Evolutionary conservation across 2,797 vertebrate genomes (phyloP).

Genomic region (Huso huso): DNA sequence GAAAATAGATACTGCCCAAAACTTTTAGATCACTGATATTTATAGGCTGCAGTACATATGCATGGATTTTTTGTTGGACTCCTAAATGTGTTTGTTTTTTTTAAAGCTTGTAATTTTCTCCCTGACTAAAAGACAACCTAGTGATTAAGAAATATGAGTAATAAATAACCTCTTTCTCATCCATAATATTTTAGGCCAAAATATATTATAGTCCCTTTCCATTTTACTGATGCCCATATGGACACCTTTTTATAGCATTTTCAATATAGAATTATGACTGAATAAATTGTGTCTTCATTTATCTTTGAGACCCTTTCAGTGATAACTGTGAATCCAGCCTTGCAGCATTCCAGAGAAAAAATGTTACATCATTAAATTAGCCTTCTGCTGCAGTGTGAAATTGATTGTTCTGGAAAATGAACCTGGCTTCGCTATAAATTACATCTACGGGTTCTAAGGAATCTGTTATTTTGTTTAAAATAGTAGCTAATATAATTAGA

Average conservation of each 20-base stretch:
- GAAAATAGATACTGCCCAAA: background rate
- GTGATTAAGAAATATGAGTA: constrained; percentile 56
- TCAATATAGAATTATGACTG: constrained; percentile 93
- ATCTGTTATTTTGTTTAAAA: constrained; percentile 98
- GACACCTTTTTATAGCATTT: constrained; percentile 86
- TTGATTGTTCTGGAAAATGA: constrained; percentile 95
- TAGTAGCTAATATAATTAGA: constrained; percentile 98
- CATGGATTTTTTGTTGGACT: too few relatives aligned
- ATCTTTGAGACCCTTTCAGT: constrained; percentile 84
- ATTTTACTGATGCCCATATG: constrained; percentile 55
- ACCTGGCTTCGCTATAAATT: constrained; percentile 98
- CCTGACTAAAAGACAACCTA: constrained; percentile 55
- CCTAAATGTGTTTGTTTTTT: constrained; percentile 2
- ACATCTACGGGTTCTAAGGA: constrained; percentile 91
- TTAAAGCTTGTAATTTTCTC: constrained; percentile 46
- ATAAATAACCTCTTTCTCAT: constrained; percentile 55
- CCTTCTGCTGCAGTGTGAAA: constrained; percentile 80
- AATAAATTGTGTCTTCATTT: constrained; percentile 99
- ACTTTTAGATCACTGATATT: constrained; percentile 25
- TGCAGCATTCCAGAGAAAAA: constrained; percentile 70
- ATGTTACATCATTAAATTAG: constrained; percentile 91
- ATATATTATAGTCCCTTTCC: constrained; percentile 47
- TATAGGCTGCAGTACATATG: too few relatives aligned
- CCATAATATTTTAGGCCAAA: constrained; percentile 53
- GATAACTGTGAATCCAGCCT: constrained; percentile 82